Evolutionary conservation across 1,140 invertebrate species (phyloP).

Genomic region (Orchestia grillus): DNA sequence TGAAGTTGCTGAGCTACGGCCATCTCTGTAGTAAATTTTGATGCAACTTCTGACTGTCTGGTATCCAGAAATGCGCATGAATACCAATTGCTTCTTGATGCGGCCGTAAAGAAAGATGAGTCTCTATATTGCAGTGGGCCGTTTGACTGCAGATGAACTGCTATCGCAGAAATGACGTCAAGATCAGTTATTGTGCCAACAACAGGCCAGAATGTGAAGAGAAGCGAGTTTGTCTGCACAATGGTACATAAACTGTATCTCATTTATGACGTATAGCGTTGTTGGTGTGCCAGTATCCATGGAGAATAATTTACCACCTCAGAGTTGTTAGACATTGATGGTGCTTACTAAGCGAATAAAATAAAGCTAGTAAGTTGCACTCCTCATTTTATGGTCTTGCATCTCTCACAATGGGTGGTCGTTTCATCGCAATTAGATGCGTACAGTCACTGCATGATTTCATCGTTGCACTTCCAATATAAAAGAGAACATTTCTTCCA

Average conservation of each 20-base stretch:
- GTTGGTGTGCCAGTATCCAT: not conserved
- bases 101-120: not conserved
- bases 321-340: not conserved
- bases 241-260: not conserved
- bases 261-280: not conserved
- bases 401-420: not conserved
- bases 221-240: not conserved
- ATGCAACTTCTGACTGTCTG: not conserved
- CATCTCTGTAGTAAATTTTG: not conserved
- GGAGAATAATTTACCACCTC: not conserved
- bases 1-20: not conserved
- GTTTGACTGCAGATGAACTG: not conserved
- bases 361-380: too few species aligned
- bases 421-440: too few species aligned
- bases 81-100: not conserved
- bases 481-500: too few species aligned
- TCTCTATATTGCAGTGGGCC: not conserved
- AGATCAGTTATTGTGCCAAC: not conserved
- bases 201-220: not conserved
- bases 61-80: not conserved
- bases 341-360: not conserved
- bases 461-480: too few species aligned
- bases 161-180: not conserved
- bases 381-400: not conserved
- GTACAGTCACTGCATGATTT: too few species aligned